Base-by-base conservation (phyloP, 2,888 invertebrate species). In the Busseola fusca region DNA sequence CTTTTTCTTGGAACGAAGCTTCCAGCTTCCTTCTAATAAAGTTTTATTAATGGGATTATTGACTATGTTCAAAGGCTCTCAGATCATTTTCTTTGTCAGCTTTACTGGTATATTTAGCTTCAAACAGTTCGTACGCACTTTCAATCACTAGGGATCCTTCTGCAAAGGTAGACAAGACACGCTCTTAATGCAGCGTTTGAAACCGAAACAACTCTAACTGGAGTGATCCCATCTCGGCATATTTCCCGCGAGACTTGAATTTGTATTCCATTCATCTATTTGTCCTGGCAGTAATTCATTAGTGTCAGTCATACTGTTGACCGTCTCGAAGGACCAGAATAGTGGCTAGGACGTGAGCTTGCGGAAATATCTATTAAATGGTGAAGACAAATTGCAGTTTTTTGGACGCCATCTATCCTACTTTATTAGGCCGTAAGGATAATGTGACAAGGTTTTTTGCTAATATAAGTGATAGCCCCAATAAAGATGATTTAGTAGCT, bases 191-290 rank as follows among this genome's bases (percentile, higher is more conserved):
- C 54, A 71, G 60, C 62, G 54, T 68, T 81, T 54, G 66, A 60
- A 75, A 71, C 52, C 68, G 65, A 72, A 66, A 74, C 75, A 80
- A 64, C 78, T 77, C 82, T 30, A 81, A 67, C 67, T 63, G 62
- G 59, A 76, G 80, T 80, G 82, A 82, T 80, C 82, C 85, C 74
- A 80, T 85, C 70, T 82, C 76, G 57, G 70, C 62, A 64, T 87
- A 87, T 86, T 86, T 86, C 86, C 86, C 87, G n/a, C 0, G 78
- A 72, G 86, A 64, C 25, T 10, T 58, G 63, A 87, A 86, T 86
- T 86, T 85, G 83, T 84, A 84, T 85, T 86, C 82, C 76, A 82
- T 82, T 80, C 84, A 72, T 85, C 87, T 81, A 81, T 86, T 86
- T 86, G 81, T 84, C 79, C 73, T 76, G 68, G 68, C 58, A 34